Conservation (phyloP, 2,888 invertebrate genomes). For the Caenorhabditis sinica region DNA sequence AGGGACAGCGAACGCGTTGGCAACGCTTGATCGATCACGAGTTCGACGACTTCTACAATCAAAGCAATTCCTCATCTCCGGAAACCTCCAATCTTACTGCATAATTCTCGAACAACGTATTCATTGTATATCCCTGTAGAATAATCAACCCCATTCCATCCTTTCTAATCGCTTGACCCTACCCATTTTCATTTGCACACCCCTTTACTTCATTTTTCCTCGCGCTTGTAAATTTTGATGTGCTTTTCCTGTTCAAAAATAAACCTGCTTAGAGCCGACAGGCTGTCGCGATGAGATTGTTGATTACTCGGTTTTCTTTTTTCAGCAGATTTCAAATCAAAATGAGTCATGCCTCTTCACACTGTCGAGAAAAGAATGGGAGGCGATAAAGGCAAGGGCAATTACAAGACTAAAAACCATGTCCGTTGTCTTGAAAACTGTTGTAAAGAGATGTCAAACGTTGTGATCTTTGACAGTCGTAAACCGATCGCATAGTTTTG, state of each 20-base stretch:
- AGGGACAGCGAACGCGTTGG: conserved; percentile 44
- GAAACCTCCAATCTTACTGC: background rate
- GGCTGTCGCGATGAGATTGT: background rate
- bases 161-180: conserved; percentile 17
- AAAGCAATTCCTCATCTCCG: background rate
- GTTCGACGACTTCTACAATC: conserved; percentile 31
- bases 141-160: conserved; percentile 18
- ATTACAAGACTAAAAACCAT: conserved; percentile 28
- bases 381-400: conserved; percentile 6
- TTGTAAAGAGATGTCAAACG: conserved; percentile 11
- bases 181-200: background rate
- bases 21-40: conserved; percentile 50
- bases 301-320: background rate
- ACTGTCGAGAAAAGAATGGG: conserved; percentile 11
- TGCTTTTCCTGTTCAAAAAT: conserved; percentile 19
- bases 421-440: conserved; percentile 10
- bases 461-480: conserved; percentile 26
- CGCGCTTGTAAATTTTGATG: conserved; percentile 16
- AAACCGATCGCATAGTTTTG: background rate
- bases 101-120: conserved; percentile 9
- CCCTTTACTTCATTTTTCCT: background rate
- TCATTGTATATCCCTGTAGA: conserved; percentile 33
- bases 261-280: background rate
- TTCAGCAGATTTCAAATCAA: too few relatives aligned
- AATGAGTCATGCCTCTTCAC: background rate